Evolutionary conservation across 2,113 vertebrate species (phyloP).

Genomic region (Paramormyrops kingsleyae): DNA sequence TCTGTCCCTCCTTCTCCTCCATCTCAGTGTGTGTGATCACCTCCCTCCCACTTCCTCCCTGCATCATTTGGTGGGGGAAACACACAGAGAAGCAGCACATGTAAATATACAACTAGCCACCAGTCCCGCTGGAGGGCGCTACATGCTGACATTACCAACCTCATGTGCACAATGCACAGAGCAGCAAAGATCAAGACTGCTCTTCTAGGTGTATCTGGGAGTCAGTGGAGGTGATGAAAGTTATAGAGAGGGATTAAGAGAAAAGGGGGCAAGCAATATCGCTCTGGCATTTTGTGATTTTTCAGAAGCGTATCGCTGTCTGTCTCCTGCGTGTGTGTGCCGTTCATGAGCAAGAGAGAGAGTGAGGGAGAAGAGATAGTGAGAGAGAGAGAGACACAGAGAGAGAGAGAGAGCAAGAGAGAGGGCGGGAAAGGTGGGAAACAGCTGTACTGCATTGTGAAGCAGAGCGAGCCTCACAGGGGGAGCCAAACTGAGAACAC

Average conservation of each 20-base stretch:
- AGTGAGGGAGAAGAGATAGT: not conserved
- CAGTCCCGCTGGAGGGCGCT: not conserved
- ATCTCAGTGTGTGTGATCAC: constrained; percentile 33
- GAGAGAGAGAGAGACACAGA: not conserved
- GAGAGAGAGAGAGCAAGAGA: constrained; percentile 23
- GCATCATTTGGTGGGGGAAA: constrained; percentile 32
- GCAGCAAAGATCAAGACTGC: not conserved
- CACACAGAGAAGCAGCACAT: constrained; percentile 29
- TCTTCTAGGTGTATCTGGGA: not conserved
- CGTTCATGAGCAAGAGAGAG: constrained; percentile 7
- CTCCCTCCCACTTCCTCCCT: constrained; percentile 27
- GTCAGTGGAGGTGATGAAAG: not conserved
- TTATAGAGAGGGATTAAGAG: not conserved
- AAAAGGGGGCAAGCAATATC: constrained; percentile 42
- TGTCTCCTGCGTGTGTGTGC: constrained; percentile 14
- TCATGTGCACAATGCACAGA: not conserved
- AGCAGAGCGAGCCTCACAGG: constrained; percentile 47
- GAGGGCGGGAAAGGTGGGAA: constrained; percentile 39
- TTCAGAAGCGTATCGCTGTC: constrained; percentile 27
- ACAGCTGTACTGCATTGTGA: constrained; percentile 60
- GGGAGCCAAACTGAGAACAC: constrained; percentile 52
- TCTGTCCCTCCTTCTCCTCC: constrained; percentile 33
- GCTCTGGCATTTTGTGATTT: constrained; percentile 25
- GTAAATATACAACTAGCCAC: constrained; percentile 30
- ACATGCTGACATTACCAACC: not conserved